Base-by-base conservation (phyloP, 2,113 vertebrate species). In the Pangasianodon hypophthalmus region DNA sequence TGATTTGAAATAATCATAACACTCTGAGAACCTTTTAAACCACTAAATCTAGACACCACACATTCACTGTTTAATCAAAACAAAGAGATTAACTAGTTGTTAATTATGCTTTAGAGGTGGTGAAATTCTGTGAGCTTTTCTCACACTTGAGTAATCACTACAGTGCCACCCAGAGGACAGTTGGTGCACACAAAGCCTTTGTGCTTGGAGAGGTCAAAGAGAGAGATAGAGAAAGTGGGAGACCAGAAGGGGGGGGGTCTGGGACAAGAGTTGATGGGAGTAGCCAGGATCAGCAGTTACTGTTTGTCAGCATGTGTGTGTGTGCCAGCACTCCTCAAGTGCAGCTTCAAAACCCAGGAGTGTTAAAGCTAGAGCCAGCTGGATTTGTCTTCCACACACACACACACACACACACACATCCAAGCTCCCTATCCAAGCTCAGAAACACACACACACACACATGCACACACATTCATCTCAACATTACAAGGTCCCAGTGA, bases 241-340 rank as follows among this genome's bases (percentile, higher is more conserved):
- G 87, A 62, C 79, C 21, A 7, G 44, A n/a, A 73, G 71, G 75
- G 91, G 62, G 52, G 90, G 89, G 48, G 79, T 21, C 13, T 44
- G 32, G 32, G 46, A 48, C 62, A 14, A 91, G 80, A 73, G 82
- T 89, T 93, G 90, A 84, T 71, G 32, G 91, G 90, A 80, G 92
- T 93, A 91, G 92, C 93, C 88, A 85, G 90, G 73, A 91, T 89
- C 90, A 92, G 92, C 88, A 95, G 92, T 95, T 93, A 93, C 93
- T 95, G 93, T 95, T 94, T 96, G 95, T 94, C 94, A 93, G 94
- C 93, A 90, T 94, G 91, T 91, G 85, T 90, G 89, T 92, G 87
- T 91, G 88, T 93, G 91, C 94, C 94, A 95, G 92, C 84, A 91
- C 71, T 86, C 90, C 91, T 85, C 82, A 85, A 84, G 84, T 86